Evolutionary conservation across 2,113 vertebrate species (phyloP).

Genomic region (Heloderma charlesbogerti): DNA sequence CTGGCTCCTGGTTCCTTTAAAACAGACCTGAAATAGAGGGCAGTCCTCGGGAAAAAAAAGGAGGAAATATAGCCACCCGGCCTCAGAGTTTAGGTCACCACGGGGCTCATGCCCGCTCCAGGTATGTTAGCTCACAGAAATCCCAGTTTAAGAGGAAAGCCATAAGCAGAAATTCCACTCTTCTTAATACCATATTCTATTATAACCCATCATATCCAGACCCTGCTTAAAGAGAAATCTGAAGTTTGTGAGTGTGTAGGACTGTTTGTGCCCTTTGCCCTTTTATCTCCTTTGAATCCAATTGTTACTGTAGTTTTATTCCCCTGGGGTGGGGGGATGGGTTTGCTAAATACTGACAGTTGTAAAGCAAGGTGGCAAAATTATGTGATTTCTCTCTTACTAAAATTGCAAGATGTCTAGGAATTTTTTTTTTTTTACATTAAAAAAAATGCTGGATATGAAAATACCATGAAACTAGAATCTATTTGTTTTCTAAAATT

Average conservation of each 20-base stretch:
- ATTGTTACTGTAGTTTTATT: no score
- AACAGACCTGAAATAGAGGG: no score
- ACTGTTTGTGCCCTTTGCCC: conserved; percentile 7
- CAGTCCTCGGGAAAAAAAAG: no score
- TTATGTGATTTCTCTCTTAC: neutral
- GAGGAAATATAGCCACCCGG: no score
- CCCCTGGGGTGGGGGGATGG: neutral
- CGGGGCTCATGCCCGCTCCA: neutral
- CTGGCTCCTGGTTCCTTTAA: no score
- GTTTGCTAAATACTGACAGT: conserved; percentile 17
- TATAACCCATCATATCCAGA: neutral
- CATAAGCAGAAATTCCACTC: neutral
- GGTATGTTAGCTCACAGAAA: neutral
- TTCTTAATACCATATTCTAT: neutral
- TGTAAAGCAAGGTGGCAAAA: conserved; percentile 8
- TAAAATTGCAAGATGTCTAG: neutral
- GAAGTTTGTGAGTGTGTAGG: neutral
- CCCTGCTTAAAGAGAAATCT: neutral
- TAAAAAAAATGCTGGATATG: conserved; percentile 11
- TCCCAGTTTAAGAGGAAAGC: neutral
- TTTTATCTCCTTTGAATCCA: no score
- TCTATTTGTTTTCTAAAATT: conserved; percentile 52
- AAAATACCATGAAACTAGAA: conserved; percentile 30
- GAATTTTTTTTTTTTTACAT: neutral
- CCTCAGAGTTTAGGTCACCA: neutral